Evolutionary conservation across 2,888 invertebrate genomes (phyloP).

Genomic region (Tanytarsus gracilentus): DNA sequence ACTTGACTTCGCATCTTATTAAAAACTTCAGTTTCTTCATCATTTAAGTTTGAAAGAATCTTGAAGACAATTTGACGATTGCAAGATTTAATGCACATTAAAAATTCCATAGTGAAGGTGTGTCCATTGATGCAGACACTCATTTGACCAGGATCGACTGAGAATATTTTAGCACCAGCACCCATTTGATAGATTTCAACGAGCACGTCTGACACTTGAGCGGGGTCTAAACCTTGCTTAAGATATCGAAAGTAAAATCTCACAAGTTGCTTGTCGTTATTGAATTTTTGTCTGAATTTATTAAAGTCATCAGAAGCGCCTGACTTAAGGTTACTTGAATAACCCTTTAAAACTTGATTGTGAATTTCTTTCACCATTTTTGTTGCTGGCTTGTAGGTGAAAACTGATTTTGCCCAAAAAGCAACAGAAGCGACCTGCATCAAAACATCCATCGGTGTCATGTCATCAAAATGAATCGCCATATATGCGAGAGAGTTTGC

Average conservation of each 20-base stretch:
- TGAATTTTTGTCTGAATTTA: slow-evolving; percentile 18
- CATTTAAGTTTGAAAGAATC: neutral
- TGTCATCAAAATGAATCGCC: slow-evolving; percentile 24
- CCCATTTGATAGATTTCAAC: slow-evolving; percentile 28
- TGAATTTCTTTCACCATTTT: slow-evolving; percentile 24
- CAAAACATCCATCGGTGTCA: slow-evolving; percentile 16
- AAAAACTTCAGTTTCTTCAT: slow-evolving; percentile 17
- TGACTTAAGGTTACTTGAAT: slow-evolving; percentile 6
- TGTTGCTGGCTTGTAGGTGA: slow-evolving; percentile 22
- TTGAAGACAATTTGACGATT: slow-evolving; percentile 22
- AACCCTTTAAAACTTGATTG: slow-evolving; percentile 20
- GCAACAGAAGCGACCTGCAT: slow-evolving; percentile 25
- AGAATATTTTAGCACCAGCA: slow-evolving; percentile 12
- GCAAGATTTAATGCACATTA: slow-evolving; percentile 20
- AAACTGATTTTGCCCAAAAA: slow-evolving; percentile 23
- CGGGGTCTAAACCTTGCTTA: slow-evolving; percentile 22
- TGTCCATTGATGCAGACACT: slow-evolving; percentile 24
- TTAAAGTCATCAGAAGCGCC: slow-evolving; percentile 10
- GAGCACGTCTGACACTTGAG: slow-evolving; percentile 23
- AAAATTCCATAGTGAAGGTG: slow-evolving; percentile 26
- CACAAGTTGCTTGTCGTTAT: slow-evolving; percentile 23
- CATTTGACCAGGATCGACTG: slow-evolving; percentile 23
- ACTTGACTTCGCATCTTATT: slow-evolving; percentile 17
- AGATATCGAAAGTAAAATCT: slow-evolving; percentile 25
- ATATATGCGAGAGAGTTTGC: slow-evolving; percentile 25